A percentile compares a stretch with the other conserved stretches of the same genome.
These are phyloP conservation scores for Mesochorus sp. DNA, from an alignment of 2,888 invertebrate genomes.

Conservation along the genomic window DNA sequence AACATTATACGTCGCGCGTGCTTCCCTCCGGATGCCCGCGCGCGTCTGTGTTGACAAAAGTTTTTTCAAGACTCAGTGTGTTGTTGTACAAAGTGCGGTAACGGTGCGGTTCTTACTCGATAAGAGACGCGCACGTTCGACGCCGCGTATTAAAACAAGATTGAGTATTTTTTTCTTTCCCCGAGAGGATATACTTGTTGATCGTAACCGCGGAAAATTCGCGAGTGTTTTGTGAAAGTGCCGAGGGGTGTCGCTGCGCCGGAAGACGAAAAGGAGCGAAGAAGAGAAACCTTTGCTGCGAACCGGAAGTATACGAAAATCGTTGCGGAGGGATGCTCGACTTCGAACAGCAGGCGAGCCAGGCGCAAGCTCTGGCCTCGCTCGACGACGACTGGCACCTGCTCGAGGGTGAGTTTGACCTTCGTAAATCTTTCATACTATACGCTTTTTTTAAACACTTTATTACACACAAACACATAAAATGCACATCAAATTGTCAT, in stretches of 20 bases:
- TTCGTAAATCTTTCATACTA: conserved; percentile 68
- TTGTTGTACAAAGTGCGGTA: no score
- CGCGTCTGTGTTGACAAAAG: neutral
- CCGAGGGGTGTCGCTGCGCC: neutral
- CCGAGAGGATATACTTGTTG: no score
- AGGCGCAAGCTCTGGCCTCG: conserved; percentile 73
- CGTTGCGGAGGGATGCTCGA: conserved; percentile 71
- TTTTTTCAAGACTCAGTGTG: no score
- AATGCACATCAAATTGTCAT: no score
- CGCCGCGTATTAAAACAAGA: no score
- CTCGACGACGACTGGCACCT: conserved; percentile 76
- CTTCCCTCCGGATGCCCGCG: neutral
- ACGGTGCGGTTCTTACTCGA: no score
- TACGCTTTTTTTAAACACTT: conserved; percentile 1
- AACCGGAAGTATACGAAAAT: neutral
- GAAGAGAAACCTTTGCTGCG: no score
- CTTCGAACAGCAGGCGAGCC: conserved; percentile 77
- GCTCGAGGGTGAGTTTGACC: conserved; percentile 76
- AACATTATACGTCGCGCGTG: conserved; percentile 17
- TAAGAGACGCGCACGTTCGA: no score
- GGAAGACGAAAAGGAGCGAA: neutral
- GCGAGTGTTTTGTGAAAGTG: no score
- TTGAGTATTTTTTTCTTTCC: no score
- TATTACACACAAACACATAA: no score
- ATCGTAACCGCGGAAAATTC: no score